Evolutionary conservation across 2,797 vertebrate species (phyloP).

Genomic region (Thalassophryne amazonica): DNA sequence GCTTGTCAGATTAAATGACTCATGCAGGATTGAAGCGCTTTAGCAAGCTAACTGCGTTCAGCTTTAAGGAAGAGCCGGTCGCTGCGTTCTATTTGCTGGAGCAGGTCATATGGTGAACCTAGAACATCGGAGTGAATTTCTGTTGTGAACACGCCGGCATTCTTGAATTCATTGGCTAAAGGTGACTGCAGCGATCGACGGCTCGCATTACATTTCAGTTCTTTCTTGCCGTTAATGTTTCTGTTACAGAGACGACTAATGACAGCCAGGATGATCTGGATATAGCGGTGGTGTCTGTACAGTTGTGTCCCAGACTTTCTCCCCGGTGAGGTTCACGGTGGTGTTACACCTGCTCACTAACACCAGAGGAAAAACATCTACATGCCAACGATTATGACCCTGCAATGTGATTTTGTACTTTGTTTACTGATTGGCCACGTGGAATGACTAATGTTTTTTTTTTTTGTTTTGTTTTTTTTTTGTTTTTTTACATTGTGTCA

Average conservation of each 20-base stretch:
- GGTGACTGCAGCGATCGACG: background rate
- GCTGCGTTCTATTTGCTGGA: slow-evolving; percentile 58
- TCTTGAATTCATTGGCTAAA: background rate
- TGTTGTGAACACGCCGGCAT: background rate
- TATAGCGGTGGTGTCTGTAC: slow-evolving; percentile 6
- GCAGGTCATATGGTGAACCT: slow-evolving; percentile 37
- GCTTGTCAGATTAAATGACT: slow-evolving; percentile 54
- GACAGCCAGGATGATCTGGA: background rate
- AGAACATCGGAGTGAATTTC: slow-evolving; percentile 8
- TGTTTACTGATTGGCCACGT: background rate
- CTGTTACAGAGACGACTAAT: background rate
- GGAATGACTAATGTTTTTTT: background rate
- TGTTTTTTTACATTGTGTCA: background rate
- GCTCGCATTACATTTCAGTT: slow-evolving; percentile 30
- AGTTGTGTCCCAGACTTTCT: slow-evolving; percentile 1
- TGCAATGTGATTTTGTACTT: slow-evolving; percentile 26
- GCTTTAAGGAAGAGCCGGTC: slow-evolving; percentile 45
- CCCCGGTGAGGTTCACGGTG: slow-evolving; percentile 3
- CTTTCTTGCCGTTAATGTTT: slow-evolving; percentile 3
- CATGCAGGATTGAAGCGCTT: slow-evolving; percentile 55
- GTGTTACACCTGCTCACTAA: slow-evolving; percentile 53
- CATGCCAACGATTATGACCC: slow-evolving; percentile 54
- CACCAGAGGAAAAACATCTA: slow-evolving; percentile 51
- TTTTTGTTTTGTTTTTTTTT: background rate
- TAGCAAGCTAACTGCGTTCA: slow-evolving; percentile 47